Evolutionary conservation across 2,797 vertebrate species (phyloP).

Genomic region (Pagetopsis macropterus): DNA sequence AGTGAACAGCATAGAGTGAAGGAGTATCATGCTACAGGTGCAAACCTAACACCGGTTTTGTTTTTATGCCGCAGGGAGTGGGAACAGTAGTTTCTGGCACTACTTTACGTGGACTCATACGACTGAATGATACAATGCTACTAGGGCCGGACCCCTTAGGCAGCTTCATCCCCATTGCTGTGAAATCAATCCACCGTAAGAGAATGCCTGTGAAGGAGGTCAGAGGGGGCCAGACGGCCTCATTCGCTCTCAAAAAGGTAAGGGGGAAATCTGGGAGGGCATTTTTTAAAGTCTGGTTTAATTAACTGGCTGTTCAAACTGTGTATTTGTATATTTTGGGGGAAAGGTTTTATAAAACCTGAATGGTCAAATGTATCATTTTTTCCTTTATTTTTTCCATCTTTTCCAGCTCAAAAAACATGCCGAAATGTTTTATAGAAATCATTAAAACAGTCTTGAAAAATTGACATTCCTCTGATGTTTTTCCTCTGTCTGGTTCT

Average conservation of each 20-base stretch:
- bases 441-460: background rate
- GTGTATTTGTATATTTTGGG: background rate
- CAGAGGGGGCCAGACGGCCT: constrained; percentile 96
- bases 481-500: background rate
- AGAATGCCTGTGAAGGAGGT: constrained; percentile 99
- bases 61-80: constrained; percentile 86
- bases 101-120: constrained; percentile 94
- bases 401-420: background rate
- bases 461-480: background rate
- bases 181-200: constrained; percentile 98
- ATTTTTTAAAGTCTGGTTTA: background rate
- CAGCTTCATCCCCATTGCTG: constrained; percentile 94
- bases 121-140: constrained; percentile 95
- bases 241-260: constrained; percentile 98
- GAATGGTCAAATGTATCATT: background rate
- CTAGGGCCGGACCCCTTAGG: constrained; percentile 96
- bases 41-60: background rate
- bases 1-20: background rate
- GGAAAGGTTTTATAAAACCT: background rate
- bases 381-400: background rate
- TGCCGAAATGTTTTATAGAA: background rate
- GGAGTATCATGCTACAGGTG: background rate
- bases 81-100: constrained; percentile 98
- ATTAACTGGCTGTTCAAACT: no score
- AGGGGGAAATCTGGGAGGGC: background rate